Evolutionary conservation across 1,140 invertebrate genomes (phyloP), one percentile per base, ranked within the genome.

Genomic region (Drosophila jambulina): DNA sequence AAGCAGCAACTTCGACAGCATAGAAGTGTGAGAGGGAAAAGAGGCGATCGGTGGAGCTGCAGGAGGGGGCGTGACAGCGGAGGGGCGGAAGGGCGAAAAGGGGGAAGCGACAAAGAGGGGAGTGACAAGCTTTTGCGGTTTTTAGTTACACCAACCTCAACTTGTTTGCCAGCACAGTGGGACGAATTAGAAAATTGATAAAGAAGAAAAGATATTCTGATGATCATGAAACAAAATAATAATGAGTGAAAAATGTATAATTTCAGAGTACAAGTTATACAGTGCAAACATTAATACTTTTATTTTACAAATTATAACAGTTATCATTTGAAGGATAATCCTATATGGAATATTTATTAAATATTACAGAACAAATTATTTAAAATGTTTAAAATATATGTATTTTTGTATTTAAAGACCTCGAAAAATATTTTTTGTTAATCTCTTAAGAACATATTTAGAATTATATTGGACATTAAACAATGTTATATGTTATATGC

Each of bases 91-190:
- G 49, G 48, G 42, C 21, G 46, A 48, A 49, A 46, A 23, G 21
- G 32, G 36, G 29, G 56, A 40, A 45, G 38, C 25, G 48, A 49
- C 65, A 27, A 42, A 40, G 40, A 36, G 46, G 61, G 71, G 65
- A 60, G 57, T 86, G 82, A 63, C 75, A 86, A 86, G 82, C 83
- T 88, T 78, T 88, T 87, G 84, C 80, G 84, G 84, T 90, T 87
- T 88, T 88, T 78, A 90, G 84, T 87, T 87, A 90, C 84, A 87
- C 65, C 40, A 56, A 74, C 63, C 63, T 40, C 75, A 86, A 64
- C 75, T 85, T 85, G 82, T 65, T 86, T 63, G 51, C 27, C 25
- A 38, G 59, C 45, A 87, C 83, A 62, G 80, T 87, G 83, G 84
- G 8, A 1, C 6, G 1, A 59, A 25, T 17, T 13, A 1, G 19